Base-by-base conservation (phyloP, 2,113 vertebrate genomes). In the Pica pica region DNA sequence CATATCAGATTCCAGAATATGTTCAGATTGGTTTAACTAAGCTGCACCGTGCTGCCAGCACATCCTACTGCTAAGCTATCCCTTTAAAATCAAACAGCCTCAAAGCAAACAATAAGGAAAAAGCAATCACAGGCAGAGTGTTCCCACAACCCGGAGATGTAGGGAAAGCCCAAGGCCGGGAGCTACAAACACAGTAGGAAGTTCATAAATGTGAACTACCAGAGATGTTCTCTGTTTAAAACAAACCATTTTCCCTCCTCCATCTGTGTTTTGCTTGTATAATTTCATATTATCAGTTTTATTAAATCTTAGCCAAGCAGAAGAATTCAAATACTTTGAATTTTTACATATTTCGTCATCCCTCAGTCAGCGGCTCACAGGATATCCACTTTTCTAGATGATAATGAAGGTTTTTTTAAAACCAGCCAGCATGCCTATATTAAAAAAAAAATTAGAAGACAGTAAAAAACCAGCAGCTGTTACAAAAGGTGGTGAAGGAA, bases 71-170 rank as follows among this genome's bases (percentile, higher is more conserved):
- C 12, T 37, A 17, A 75, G n/a, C 21, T 70, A 41, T 31, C 22
- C 69, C 69, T 90, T 74, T 50, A 56, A 61, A 78, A 61, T 13
- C 33, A 63, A 64, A 79, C 47, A 83, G 59, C 26, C 80, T 55
- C 76, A 80, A 69, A 88, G 63, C 63, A 95, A 88, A 90, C 30
- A 85, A 13, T 15, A 70, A 73, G 37, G 61, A n/a, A 64, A 84
- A 84, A 26, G 18, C 16, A 28, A 57, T 46, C 63, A 17, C 0
- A 16, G 83, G 65, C 42, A n/a, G 75, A 76, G 57, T 6, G 13
- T 37, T 83, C 57, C 71, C 33, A 37, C 59, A 44, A 19, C 52
- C 59, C 0, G 0, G 67, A 88, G 53, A n/a, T 22, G 46, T 1
- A 27, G 28, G 63, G 33, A 73, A 83, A 19, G 31, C 30, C 68